Evolutionary conservation across 2,113 vertebrate genomes (phyloP).

Genomic region (Carettochelys insculpta): DNA sequence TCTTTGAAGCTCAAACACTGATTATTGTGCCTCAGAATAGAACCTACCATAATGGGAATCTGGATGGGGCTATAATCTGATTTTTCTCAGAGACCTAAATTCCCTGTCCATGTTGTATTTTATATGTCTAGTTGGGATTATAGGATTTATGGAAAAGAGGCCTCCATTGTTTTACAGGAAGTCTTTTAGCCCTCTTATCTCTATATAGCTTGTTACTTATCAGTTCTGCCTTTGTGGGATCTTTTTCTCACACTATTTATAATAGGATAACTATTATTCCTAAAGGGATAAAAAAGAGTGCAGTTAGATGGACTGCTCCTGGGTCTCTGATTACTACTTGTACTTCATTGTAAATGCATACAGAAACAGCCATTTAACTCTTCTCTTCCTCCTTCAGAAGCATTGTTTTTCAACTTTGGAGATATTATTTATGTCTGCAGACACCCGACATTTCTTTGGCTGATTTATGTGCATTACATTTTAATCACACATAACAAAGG

Average conservation of each 20-base stretch:
- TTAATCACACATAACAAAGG: neutral
- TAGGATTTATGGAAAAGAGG: conserved; percentile 4
- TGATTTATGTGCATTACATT: neutral
- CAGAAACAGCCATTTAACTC: conserved; percentile 4
- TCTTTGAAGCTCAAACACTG: neutral
- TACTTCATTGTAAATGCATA: neutral
- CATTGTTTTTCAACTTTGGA: neutral
- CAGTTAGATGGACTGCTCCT: neutral
- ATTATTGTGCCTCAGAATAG: neutral
- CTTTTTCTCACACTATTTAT: neutral
- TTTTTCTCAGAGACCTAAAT: neutral
- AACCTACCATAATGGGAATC: neutral
- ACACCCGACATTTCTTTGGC: neutral
- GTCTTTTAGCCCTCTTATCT: neutral
- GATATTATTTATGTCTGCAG: neutral
- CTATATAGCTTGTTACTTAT: neutral
- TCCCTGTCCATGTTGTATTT: neutral
- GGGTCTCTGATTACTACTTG: neutral
- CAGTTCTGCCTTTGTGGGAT: neutral
- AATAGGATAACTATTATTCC: neutral
- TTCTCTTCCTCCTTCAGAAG: neutral
- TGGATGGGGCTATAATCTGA: neutral
- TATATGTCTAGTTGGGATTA: neutral
- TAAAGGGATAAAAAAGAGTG: conserved; percentile 14
- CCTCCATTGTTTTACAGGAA: conserved; percentile 35